phyloP scores from a whole-genome alignment of 2,888 invertebrate species.

The Tenodera sinensis region DNA sequence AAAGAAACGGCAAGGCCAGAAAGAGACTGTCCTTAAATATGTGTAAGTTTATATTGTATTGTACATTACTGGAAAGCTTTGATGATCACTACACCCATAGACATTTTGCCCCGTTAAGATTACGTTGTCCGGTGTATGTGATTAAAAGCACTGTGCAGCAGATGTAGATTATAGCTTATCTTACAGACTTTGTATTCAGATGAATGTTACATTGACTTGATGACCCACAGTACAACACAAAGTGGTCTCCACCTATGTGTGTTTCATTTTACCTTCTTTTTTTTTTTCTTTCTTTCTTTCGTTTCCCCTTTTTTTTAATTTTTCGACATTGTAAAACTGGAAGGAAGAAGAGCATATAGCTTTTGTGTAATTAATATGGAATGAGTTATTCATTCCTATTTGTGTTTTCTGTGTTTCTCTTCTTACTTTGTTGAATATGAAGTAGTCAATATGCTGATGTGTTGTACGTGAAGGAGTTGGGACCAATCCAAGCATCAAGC shows the following conservation, averaged over 20 bases:
- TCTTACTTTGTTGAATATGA: neutral
- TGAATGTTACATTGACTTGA: neutral
- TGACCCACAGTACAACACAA: neutral
- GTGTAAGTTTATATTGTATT: constrained; percentile 22
- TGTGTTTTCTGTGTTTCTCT: neutral
- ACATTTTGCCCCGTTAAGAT: neutral
- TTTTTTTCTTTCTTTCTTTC: too few relatives aligned
- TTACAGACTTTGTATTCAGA: neutral
- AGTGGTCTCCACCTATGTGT: neutral
- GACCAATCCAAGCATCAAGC: constrained; percentile 22
- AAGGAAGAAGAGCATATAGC: neutral
- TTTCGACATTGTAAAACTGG: neutral
- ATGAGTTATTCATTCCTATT: too few relatives aligned
- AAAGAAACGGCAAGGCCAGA: constrained; percentile 17
- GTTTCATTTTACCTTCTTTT: too few relatives aligned
- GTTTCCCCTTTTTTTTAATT: neutral
- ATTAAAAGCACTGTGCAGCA: neutral
- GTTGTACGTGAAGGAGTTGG: constrained; percentile 21
- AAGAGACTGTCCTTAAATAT: constrained; percentile 16
- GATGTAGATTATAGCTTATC: constrained; percentile 1
- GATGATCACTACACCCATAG: neutral
- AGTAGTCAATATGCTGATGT: neutral
- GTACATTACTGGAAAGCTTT: constrained; percentile 20
- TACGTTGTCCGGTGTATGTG: neutral
- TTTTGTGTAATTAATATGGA: neutral